A percentile compares a stretch with the other conserved stretches of the same genome.
phyloP scores from a whole-genome alignment of 2,888 invertebrate genomes.

The Caenorhabditis uteleia region DNA sequence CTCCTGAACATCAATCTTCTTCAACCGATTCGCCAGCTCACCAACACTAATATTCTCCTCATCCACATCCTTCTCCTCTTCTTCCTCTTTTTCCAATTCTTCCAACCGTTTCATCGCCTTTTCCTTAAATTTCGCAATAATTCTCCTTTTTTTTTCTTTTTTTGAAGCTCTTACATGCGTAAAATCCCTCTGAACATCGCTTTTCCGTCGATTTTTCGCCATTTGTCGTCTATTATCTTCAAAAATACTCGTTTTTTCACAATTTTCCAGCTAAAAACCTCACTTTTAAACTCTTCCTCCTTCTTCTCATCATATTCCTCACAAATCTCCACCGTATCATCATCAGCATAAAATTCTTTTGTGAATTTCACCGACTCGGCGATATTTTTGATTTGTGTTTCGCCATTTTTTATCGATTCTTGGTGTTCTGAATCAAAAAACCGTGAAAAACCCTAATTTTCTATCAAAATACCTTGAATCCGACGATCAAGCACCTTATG shows the following conservation, averaged over 20 bases:
- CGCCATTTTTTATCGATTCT: conserved; percentile 4
- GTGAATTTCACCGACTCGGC: conserved; percentile 14
- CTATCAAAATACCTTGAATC: not conserved
- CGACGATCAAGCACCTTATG: conserved; percentile 12
- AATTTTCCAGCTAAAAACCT: no score
- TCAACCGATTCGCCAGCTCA: no score
- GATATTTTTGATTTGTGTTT: conserved; percentile 12
- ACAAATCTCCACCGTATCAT: conserved; percentile 14
- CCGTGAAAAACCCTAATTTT: not conserved
- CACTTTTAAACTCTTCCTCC: conserved; percentile 16
- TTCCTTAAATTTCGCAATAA: conserved; percentile 2
- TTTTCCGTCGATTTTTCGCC: no score
- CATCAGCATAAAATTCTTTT: conserved; percentile 5
- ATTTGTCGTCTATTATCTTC: no score
- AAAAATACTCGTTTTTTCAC: conserved; percentile 10
- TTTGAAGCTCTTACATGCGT: no score
- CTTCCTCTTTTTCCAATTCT: conserved; percentile 14
- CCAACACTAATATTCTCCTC: no score
- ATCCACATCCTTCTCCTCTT: conserved; percentile 15
- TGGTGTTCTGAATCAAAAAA: conserved; percentile 1
- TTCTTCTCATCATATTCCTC: conserved; percentile 23
- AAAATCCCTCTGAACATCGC: no score
- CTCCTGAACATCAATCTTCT: no score
- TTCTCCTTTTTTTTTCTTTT: conserved; percentile 2
- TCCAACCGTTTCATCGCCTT: conserved; percentile 14